Base-by-base conservation (phyloP, 1,140 invertebrate genomes). In the Subanguina moxae region DNA sequence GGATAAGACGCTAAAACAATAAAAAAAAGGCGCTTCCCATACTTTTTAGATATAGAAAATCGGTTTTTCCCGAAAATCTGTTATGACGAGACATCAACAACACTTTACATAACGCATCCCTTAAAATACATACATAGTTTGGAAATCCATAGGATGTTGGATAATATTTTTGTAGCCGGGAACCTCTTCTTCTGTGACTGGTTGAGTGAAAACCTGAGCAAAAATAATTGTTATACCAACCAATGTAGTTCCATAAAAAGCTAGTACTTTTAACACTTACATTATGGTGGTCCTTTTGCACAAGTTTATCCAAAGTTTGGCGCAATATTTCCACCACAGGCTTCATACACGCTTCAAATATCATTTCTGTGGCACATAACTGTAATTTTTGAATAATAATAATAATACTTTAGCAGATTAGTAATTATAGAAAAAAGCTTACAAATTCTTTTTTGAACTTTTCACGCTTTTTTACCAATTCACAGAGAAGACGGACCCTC, bases 381-480 rank as follows among this genome's bases (percentile, higher is more conserved):
- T 70, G 27, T 65, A 70, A 0, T 23, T 27, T 70, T 9, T 13
- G 67, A 68, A 69, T 25, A 7, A 13, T 69, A 17, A 5, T 69
- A 52, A 52, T 52, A 38, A 5, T 38, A 5, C 32, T 38, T 3
- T 38, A 38, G 3, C 32, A n/a, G n/a, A n/a, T n/a, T n/a, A n/a
- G n/a, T n/a, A n/a, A 17, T n/a, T 15, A 58, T 62, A 5, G 1
- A 65, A 65, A 38, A 5, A 70, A 72, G 13, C 64, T 74, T 63
- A 75, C 59, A 0, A 42, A 46, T 43, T 77, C 73, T 25, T 32
- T 38, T 65, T 77, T 76, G 38, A 67, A 48, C 45, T 76, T 77
- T 27, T 75, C 75, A 13, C 74, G 75, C 28, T 75, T 76, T 56
- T 75, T 76, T 0, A 70, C 46, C 56, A 75, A 19, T 65, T 76